Base-by-base conservation (phyloP, 30 jellyfish, hydroid and myxozoan species). In the Catostylus mosaicus region DNA sequence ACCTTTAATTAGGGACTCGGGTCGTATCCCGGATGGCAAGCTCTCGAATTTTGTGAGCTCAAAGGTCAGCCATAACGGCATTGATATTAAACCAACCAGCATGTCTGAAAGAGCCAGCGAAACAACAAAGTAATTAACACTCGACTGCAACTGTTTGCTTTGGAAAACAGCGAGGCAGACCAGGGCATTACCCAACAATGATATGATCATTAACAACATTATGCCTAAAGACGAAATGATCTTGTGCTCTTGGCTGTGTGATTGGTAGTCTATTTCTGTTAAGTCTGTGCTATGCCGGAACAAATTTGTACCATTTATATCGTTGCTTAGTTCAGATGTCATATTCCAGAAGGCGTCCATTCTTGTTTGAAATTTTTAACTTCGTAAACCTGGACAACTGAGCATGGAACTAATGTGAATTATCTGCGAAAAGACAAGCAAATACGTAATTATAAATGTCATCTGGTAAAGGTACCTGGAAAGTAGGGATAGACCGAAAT, bases 101-200 rank as follows among this genome's bases (percentile, higher is more conserved):
- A 93, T 50, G 33, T 93, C 98, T 2, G 96, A 75, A 0, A 93
- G 38, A 3, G 98, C 98, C 67, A 93, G 68, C 29, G 98, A 93
- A 11, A 87, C 90, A 32, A 93, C 89, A 43, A 93, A 78, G 74
- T 87, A 87, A 73, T 93, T 93, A 18, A 86, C 90, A 56, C 70
- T 88, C 1, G 96, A 59, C 54, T 94, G 92, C 43, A 93, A 66
- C 56, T 80, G 68, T 34, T 96, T 72, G 50, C 88, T 88, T 33
- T 74, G 94, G 80, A 80, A 93, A 1, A 93, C 96, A 23, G 98
- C 98, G 1, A 87, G 77, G 82, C 98, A 93, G 5, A 93, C 98
- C 71, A 93, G 77, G 12, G 84, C 64, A 38, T 93, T 93, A 5
- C 98, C 98, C n/a, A 87, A 59, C 87, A 93, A 62, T 24, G 98